These are phyloP conservation scores for Xenopus borealis DNA, from an alignment of 2,113 vertebrate genomes.

Conservation along the genomic window DNA sequence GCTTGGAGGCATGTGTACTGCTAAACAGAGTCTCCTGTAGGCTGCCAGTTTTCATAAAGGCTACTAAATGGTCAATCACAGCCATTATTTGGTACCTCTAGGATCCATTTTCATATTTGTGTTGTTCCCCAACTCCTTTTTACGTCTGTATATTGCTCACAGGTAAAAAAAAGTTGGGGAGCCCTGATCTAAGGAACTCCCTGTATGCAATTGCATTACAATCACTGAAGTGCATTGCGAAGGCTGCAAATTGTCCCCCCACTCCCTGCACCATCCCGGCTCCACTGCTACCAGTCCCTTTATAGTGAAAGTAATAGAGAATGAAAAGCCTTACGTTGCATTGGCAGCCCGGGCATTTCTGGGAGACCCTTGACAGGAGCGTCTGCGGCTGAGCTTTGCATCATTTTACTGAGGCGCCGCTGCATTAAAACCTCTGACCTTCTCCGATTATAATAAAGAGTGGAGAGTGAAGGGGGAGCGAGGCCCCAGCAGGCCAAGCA, in stretches of 20 bases:
- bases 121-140: too few relatives aligned
- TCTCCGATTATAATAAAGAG: neutral
- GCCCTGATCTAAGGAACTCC: too few relatives aligned
- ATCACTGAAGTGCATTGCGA: too few relatives aligned
- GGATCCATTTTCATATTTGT: too few relatives aligned
- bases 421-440: slow-evolving; percentile 34
- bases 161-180: too few relatives aligned
- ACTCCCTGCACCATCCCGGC: slow-evolving; percentile 52
- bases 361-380: slow-evolving; percentile 92
- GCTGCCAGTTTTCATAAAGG: too few relatives aligned
- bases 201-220: too few relatives aligned
- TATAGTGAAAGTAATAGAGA: slow-evolving; percentile 52
- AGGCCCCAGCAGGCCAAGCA: neutral
- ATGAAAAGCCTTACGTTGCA: slow-evolving; percentile 88
- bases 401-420: slow-evolving; percentile 76
- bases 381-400: slow-evolving; percentile 94
- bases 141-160: too few relatives aligned
- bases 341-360: slow-evolving; percentile 93
- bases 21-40: too few relatives aligned
- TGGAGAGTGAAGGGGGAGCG: slow-evolving; percentile 13
- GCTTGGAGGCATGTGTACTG: too few relatives aligned
- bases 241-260: slow-evolving; percentile 20
- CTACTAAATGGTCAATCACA: too few relatives aligned
- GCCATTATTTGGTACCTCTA: too few relatives aligned
- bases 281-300: slow-evolving; percentile 47